Base-by-base conservation (phyloP, 2,888 invertebrate species). In the Podotricha telesiphe region DNA sequence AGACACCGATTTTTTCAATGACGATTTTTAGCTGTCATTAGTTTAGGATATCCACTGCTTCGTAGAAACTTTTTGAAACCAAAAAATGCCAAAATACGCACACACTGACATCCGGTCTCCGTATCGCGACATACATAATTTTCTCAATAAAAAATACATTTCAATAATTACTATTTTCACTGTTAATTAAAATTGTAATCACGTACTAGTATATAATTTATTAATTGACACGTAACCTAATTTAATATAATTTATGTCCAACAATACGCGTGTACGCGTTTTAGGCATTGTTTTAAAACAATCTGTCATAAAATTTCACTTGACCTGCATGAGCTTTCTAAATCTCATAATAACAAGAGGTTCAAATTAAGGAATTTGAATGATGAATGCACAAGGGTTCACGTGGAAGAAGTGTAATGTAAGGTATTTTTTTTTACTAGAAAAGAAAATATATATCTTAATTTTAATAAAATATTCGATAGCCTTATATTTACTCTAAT, bases 271-370 rank as follows among this genome's bases (percentile, higher is more conserved):
- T 66, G 68, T 58, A 63, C 62, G 51, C 45, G 63, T 71, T 68
- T 69, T 65, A 56, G 34, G 68, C 67, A 71, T 71, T 71, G 67
- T 69, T 69, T 67, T 56, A 59, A 71, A 65, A 71, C 65, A 69
- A 71, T 71, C 65, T 67, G 61, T 69, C 67, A 71, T 73, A 73
- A 68, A 71, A 66, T 73, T 73, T 73, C 73, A 70, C 73, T 69
- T 73, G 71, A 73, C 71, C 73, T 37, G 34, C 55, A 62, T 65
- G 59, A 62, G 71, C 75, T 77, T 76, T 77, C 76, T 75, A 73
- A 75, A 71, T 73, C 71, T 73, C 69, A 74, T 76, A 73, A 68
- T 69, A 65, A 65, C 51, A 28, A 53, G 62, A 58, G 51, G 51
- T 50, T 40, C 19, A 42, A 45, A 51, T 51, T 34, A 28, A n/a